Conservation (phyloP, 2,888 invertebrate genomes). For the Ptilodon capucinus region DNA sequence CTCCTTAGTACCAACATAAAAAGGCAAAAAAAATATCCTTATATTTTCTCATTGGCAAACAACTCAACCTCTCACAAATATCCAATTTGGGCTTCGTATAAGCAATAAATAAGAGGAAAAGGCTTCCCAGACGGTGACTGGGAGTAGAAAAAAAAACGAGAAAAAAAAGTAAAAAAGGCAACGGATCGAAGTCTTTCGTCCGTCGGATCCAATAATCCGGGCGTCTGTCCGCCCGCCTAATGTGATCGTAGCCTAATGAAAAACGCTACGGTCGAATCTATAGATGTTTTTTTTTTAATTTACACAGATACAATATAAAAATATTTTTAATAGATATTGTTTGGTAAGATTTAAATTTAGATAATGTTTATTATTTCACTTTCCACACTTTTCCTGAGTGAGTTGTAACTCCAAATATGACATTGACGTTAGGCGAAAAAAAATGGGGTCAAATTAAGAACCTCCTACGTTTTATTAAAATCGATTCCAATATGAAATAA, state of each 20-base stretch:
- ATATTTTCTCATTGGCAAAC: constrained; percentile 67
- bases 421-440: too few relatives aligned
- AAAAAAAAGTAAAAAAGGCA: constrained; percentile 67
- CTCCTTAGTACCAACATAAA: constrained; percentile 32
- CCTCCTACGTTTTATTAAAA: too few relatives aligned
- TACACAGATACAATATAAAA: too few relatives aligned
- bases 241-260: constrained; percentile 82
- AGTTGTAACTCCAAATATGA: too few relatives aligned
- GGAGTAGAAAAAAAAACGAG: constrained; percentile 43
- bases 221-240: constrained; percentile 80
- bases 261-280: constrained; percentile 58
- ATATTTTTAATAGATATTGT: too few relatives aligned
- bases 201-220: constrained; percentile 82
- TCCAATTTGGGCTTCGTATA: constrained; percentile 80
- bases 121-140: constrained; percentile 76
- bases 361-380: too few relatives aligned
- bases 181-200: constrained; percentile 80
- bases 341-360: too few relatives aligned
- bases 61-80: constrained; percentile 77
- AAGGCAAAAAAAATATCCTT: constrained; percentile 44
- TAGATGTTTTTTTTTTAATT: constrained; percentile 35
- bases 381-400: too few relatives aligned
- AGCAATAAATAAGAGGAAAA: constrained; percentile 83
- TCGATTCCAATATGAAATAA: too few relatives aligned
- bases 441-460: too few relatives aligned